Evolutionary conservation across 2,113 vertebrate species (phyloP).

Genomic region (Peromyscus californicus): DNA sequence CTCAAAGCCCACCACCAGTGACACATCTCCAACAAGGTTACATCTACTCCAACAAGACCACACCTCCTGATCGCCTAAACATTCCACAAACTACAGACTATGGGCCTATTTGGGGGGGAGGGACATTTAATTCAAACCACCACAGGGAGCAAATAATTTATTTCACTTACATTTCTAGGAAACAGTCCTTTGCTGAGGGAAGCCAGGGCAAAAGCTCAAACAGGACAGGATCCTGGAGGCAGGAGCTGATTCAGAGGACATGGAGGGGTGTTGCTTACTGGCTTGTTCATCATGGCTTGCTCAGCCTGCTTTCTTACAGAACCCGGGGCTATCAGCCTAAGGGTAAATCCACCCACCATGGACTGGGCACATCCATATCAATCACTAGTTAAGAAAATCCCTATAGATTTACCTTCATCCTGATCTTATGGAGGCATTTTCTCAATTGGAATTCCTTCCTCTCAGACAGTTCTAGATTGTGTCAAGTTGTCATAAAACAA

Average conservation of each 20-base stretch:
- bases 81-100: background rate
- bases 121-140: background rate
- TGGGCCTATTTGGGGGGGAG: background rate
- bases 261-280: background rate
- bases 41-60: background rate
- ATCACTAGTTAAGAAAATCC: background rate
- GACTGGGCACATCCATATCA: background rate
- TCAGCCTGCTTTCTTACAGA: background rate
- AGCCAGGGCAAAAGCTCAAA: background rate
- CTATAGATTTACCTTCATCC: background rate
- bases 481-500: background rate
- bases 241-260: background rate
- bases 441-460: background rate
- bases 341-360: background rate
- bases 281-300: background rate
- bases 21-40: background rate
- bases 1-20: background rate
- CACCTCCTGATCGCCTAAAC: background rate
- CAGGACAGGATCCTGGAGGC: background rate
- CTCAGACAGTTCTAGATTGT: background rate
- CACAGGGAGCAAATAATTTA: background rate
- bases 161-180: background rate
- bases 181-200: background rate
- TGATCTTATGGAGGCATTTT: background rate
- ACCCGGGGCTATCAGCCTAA: background rate